These are phyloP conservation scores for Cyphomyrmex costatus DNA, from an alignment of 1,140 invertebrate genomes.

Conservation along the genomic window DNA sequence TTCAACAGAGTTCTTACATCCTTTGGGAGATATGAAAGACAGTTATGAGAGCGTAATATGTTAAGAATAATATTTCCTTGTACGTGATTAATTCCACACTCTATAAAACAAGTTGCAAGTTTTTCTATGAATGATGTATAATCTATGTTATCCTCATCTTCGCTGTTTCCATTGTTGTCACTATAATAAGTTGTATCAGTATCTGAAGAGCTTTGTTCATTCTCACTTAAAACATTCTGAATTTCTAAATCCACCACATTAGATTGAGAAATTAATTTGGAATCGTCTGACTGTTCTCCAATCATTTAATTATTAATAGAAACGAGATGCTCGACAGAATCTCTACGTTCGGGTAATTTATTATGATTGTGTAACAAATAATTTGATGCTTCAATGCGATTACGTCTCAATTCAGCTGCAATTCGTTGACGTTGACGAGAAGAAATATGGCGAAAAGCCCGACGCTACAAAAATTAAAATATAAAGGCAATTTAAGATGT, in stretches of 20 bases:
- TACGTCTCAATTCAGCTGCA: not conserved
- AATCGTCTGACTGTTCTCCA: not conserved
- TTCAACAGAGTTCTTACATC: not conserved
- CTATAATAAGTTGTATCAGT: not conserved
- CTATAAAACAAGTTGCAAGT: not conserved
- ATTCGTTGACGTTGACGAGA: not conserved
- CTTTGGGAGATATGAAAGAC: not conserved
- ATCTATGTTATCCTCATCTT: not conserved
- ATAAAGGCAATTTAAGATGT: not conserved
- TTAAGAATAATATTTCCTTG: not conserved
- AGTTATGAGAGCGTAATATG: not conserved
- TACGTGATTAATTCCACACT: not conserved
- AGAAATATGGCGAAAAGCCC: not conserved
- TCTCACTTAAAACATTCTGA: slow-evolving; percentile 3
- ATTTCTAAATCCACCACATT: not conserved
- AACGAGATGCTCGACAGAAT: not conserved
- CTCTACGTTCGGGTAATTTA: not conserved
- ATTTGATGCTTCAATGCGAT: not conserved
- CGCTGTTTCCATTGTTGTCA: not conserved
- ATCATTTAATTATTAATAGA: not conserved
- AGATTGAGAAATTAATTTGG: not conserved
- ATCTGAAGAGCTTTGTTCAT: not conserved
- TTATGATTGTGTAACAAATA: not conserved
- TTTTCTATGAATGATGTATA: not conserved
- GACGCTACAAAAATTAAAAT: not conserved